Conservation (phyloP, 2,797 vertebrate species). For the Pagetopsis macropterus region DNA sequence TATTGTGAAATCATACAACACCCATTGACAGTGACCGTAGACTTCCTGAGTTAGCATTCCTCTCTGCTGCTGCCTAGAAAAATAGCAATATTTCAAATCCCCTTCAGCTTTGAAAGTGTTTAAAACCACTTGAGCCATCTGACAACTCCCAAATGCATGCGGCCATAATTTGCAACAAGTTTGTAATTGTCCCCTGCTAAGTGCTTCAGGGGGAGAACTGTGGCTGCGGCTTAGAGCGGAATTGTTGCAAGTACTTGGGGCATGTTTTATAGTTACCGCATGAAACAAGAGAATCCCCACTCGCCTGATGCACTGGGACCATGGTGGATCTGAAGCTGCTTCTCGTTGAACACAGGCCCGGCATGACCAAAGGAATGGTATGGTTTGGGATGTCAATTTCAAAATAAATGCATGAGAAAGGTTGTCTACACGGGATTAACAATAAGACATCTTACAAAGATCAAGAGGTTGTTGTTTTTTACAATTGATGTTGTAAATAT, state of each 20-base stretch:
- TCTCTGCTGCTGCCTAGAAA: slow-evolving; percentile 42
- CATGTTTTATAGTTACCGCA: slow-evolving; percentile 78
- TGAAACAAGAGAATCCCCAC: slow-evolving; percentile 70
- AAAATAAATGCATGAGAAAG: slow-evolving; percentile 52
- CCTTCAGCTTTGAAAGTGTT: slow-evolving; percentile 53
- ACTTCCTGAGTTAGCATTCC: slow-evolving; percentile 36
- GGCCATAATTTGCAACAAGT: slow-evolving; percentile 71
- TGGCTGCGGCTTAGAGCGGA: slow-evolving; percentile 55
- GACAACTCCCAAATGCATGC: slow-evolving; percentile 63
- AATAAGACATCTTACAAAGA: slow-evolving; percentile 3
- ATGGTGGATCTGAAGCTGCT: slow-evolving; percentile 63
- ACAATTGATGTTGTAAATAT: background rate
- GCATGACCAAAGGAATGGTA: slow-evolving; percentile 62
- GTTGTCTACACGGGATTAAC: slow-evolving; percentile 36
- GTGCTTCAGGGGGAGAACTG: slow-evolving; percentile 54
- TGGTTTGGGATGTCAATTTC: slow-evolving; percentile 54
- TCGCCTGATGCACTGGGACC: slow-evolving; percentile 58
- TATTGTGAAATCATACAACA: slow-evolving; percentile 37
- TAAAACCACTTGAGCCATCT: slow-evolving; percentile 57
- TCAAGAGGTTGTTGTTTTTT: background rate
- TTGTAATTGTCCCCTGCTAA: slow-evolving; percentile 73
- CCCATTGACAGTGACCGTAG: slow-evolving; percentile 39
- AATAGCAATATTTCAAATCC: slow-evolving; percentile 65
- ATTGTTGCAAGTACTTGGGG: slow-evolving; percentile 60
- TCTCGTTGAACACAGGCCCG: slow-evolving; percentile 50